Base-by-base conservation (phyloP, 2,113 vertebrate genomes). In the Aramus guarauna region DNA sequence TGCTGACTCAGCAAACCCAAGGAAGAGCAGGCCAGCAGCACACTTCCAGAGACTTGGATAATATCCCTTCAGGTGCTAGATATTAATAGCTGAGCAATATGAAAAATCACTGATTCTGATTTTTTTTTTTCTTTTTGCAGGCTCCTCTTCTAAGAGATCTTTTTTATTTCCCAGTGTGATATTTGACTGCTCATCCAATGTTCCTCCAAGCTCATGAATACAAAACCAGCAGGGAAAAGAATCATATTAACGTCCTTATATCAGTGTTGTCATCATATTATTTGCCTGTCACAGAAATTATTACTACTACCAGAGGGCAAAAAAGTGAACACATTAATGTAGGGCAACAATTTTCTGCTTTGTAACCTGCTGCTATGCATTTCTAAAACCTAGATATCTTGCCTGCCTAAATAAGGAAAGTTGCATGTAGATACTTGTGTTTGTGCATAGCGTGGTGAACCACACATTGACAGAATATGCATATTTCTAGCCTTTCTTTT, bases 1-100 rank as follows among this genome's bases (percentile, higher is more conserved):
- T 95, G 95, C 93, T 88, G 90, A 72, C 26, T 88, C 92, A 84
- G 88, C 92, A 95, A 85, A 55, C 13, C 8, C 29, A 30, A 69
- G 60, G 30, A 89, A 72, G 30, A 94, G 12, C 39, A 85, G 48
- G 32, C 50, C 50, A 91, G 72, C 27, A 71, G 12, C 37, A 59
- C 23, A 55, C 41, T 85, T 81, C 78, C 87, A 45, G 15, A 75
- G 13, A 79, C 60, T 30, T 71, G 19, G 87, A 85, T 71, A 87
- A 64, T 41, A 48, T 50, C 41, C 48, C 74, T 85, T 26, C 60
- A 89, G 53, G 53, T 85, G 41, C 36, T 87, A 24, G 34, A 29
- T 72, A 78, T 73, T 81, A 92, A 96, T 73, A 95, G 56, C 58
- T 66, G 63, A 91, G 18, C n/a, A 79, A 56, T 21, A 86, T 0